Percentiles rank a stretch among this genome's conserved stretches.
Conservation (phyloP, 2,888 invertebrate species). For the Temnothorax ravouxi region DNA sequence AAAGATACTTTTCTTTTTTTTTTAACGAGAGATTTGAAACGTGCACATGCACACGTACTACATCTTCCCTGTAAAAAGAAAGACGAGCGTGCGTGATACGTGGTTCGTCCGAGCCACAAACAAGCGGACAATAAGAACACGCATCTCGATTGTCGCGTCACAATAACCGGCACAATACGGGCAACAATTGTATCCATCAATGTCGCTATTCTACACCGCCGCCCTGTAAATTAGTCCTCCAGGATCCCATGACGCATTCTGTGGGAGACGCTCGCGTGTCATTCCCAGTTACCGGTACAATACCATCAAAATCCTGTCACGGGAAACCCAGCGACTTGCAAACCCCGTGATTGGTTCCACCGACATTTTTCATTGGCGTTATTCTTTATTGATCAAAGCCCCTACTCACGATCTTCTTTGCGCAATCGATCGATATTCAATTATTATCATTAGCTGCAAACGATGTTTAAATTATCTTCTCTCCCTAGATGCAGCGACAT, state of each 20-base stretch:
- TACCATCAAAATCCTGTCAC: conserved; percentile 78
- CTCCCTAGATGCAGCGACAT: background rate
- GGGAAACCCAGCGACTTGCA: conserved; percentile 73
- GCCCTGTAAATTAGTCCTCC: conserved; percentile 84
- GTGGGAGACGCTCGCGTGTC: conserved; percentile 81
- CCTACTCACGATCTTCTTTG: background rate
- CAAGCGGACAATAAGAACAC: conserved; percentile 82
- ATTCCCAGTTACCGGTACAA: conserved; percentile 82
- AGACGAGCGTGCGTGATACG: background rate
- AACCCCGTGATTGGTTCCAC: conserved; percentile 48
- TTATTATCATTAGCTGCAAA: background rate
- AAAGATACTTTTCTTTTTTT: background rate
- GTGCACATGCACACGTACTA: background rate
- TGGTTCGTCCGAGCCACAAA: conserved; percentile 74
- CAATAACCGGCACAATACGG: conserved; percentile 78
- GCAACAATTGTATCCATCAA: conserved; percentile 84
- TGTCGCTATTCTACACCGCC: conserved; percentile 78
- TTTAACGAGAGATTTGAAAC: background rate
- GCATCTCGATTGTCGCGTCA: conserved; percentile 82
- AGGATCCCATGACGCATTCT: conserved; percentile 81
- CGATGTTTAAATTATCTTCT: conserved; percentile 16
- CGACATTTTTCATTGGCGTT: conserved; percentile 44
- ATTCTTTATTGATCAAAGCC: background rate
- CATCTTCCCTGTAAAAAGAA: conserved; percentile 6
- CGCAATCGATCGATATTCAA: conserved; percentile 11